Evolutionary conservation across 2,113 vertebrate species (phyloP), one percentile per base, ranked within the genome.

Genomic region (Phalacrocorax pelagicus): DNA sequence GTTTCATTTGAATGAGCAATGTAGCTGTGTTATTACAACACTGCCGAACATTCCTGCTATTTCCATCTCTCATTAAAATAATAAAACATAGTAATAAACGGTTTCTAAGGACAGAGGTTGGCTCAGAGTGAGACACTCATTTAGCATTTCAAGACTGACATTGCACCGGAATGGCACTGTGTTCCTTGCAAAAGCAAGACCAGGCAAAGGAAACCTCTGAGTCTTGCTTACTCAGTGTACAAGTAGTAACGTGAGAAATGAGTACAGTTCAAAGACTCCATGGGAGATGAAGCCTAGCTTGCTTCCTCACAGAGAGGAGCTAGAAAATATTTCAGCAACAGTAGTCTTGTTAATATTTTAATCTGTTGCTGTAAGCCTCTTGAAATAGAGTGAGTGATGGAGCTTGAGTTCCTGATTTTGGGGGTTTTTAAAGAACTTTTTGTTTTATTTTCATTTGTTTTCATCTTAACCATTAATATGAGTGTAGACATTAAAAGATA

Each of bases 1-100:
- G 36, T 96, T 90, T 96, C 38, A 57, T 94, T 94, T 95, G 86
- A 96, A 93, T 95, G 57, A 95, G 26, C n/a, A 88, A 46, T 59
- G 80, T 52, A 47, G 38, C 23, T 54, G 13, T 69, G 47, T 63
- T 92, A 87, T 72, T 83, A 87, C 42, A 95, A 94, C 17, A 77
- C 13, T 86, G 57, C 65, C 3, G n/a, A 96, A 67, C 49, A 38
- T 91, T 94, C 57, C 66, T 85, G 38, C 38, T 79, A 52, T 71
- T 91, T 32, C 47, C 15, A 69, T 91, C 29, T 90, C 84, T 89
- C 78, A 85, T 93, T 91, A 92, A 95, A 88, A 85, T 80, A 94
- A 90, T 75, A 86, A 94, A 95, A 90, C 15, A 7, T 49, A 63
- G 38, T 71, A 42, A 88, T 95, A 92, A 88, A 71, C n/a, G 82